phyloP scores from a whole-genome alignment of 1,140 invertebrate genomes.

The Lanistes nyassanus region DNA sequence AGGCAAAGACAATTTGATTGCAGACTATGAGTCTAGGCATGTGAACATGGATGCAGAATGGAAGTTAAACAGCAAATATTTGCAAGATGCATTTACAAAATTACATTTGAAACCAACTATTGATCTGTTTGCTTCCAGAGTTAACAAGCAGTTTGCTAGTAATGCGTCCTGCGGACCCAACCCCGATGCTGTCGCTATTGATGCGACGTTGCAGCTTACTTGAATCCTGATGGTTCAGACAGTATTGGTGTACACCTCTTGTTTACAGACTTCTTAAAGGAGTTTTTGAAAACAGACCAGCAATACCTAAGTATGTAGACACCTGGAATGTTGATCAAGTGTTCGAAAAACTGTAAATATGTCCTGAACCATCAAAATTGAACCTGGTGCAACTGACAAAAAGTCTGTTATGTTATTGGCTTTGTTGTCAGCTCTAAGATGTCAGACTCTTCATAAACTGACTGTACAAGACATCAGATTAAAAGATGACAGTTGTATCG shows the following conservation, averaged over 20 bases:
- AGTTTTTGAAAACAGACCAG: too few relatives aligned
- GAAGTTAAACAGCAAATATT: constrained; percentile 26
- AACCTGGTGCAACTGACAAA: constrained; percentile 23
- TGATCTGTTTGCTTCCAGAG: constrained; percentile 41
- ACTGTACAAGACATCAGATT: constrained; percentile 7
- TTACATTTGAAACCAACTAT: constrained; percentile 23
- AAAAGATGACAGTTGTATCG: not conserved
- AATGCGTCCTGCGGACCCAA: constrained; percentile 42
- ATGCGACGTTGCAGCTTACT: constrained; percentile 35
- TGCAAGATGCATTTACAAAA: constrained; percentile 17
- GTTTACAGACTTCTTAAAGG: constrained; percentile 26
- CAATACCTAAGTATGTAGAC: constrained; percentile 21
- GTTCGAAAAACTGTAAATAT: constrained; percentile 18
- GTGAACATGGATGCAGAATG: constrained; percentile 34
- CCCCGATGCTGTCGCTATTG: constrained; percentile 28
- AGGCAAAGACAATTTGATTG: constrained; percentile 31
- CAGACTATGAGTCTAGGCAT: constrained; percentile 29
- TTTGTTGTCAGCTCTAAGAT: constrained; percentile 12
- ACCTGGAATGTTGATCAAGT: constrained; percentile 32
- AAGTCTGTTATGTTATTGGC: constrained; percentile 27
- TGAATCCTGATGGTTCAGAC: constrained; percentile 34
- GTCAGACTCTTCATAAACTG: constrained; percentile 14
- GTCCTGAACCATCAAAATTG: not conserved
- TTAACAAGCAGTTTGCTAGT: constrained; percentile 30
- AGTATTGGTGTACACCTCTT: constrained; percentile 30